Evolutionary conservation across 2,888 invertebrate species (phyloP), one percentile per base, ranked within the genome.

Genomic region (Cosmia trapezina): DNA sequence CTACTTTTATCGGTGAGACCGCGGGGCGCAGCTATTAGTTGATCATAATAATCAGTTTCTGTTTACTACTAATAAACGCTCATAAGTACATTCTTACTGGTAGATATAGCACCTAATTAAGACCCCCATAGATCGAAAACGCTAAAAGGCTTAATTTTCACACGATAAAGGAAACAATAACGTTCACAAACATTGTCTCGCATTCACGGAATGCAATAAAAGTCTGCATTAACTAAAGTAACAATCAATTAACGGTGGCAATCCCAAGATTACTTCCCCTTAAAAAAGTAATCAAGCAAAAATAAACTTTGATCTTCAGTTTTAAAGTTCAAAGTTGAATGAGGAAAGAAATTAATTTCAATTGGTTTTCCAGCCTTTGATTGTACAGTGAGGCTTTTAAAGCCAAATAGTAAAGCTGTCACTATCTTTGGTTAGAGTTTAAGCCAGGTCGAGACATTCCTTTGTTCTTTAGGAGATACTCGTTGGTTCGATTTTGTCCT

Each of bases 161-260:
- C 81, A 78, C 79, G 59, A 62, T 81, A 72, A 78, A 79, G 59
- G 67, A 76, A 80, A 74, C 72, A 79, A 79, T 68, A 79, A 79
- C 70, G 70, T 62, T 69, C 65, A 78, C 81, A 81, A 85, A 83
- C 81, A 83, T 81, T 65, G 76, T 45, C 76, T 67, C 54, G 53
- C 41, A 70, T 75, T 71, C 70, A 65, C 63, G 49, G 70, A 81
- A 71, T 75, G 78, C 86, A 88, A 90, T 90, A 89, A 89, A 91
- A 87, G 85, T 87, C 87, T 67, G 71, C 87, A 83, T 86, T 88
- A 88, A 87, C 87, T 86, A 88, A 88, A 88, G 90, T 89, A 91
- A 92, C 90, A 92, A 92, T 91, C 90, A 92, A 92, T 92, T 92
- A 92, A 90, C 84, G 78, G 76, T 70, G 78, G 72, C 80, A 78